Percentiles rank a stretch among this genome's conserved stretches.
These are phyloP conservation scores for Halisarca cf. caerulea DNA, from an alignment of 37 sponge, comb jelly and placozoan species.

Conservation along the genomic window DNA sequence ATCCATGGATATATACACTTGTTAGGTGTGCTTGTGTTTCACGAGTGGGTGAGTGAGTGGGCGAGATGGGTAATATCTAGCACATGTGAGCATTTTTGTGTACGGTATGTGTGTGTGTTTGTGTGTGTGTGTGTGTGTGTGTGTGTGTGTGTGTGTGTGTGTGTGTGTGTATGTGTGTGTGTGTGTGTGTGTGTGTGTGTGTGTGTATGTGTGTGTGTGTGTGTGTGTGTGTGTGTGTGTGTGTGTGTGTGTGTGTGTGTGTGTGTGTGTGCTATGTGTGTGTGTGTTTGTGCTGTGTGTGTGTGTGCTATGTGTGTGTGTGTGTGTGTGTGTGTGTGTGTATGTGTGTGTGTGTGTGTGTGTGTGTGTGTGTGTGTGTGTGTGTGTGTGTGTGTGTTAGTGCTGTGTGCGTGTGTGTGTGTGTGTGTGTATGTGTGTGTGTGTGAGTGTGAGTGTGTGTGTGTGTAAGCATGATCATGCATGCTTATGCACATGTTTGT, in stretches of 20 bases:
- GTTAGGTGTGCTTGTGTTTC: too few relatives aligned
- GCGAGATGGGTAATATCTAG: too few relatives aligned
- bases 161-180: neutral
- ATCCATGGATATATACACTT: too few relatives aligned
- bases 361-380: conserved; percentile 14
- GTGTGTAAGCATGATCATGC: neutral
- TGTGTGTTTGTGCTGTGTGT: neutral
- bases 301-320: neutral
- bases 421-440: conserved; percentile 7
- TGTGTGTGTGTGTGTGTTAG: neutral
- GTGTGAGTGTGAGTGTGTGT: conserved; percentile 25
- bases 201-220: neutral
- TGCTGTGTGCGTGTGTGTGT: conserved; percentile 7
- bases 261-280: neutral
- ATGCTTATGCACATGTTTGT: neutral
- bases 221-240: conserved; percentile 24
- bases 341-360: neutral
- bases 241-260: conserved; percentile 30
- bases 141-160: too few relatives aligned
- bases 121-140: too few relatives aligned
- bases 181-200: neutral
- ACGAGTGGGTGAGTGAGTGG: too few relatives aligned
- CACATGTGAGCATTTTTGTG: too few relatives aligned
- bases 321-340: neutral
- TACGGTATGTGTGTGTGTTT: too few relatives aligned